These are phyloP conservation scores for Xerus rutilus DNA, from an alignment of 2,797 vertebrate genomes.

Conservation along the genomic window DNA sequence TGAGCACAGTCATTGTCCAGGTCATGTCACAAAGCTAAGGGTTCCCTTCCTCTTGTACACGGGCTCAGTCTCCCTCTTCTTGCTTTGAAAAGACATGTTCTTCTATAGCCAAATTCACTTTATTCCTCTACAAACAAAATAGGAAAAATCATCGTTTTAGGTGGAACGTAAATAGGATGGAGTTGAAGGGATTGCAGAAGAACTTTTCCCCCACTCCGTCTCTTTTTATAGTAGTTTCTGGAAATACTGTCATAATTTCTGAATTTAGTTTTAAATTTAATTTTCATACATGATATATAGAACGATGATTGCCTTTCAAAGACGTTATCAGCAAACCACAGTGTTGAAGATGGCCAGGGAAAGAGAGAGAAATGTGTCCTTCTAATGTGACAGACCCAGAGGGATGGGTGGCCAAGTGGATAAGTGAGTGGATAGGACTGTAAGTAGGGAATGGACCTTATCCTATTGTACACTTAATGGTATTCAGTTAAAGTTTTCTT, in stretches of 20 bases:
- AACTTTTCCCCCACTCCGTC: background rate
- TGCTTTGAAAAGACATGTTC: background rate
- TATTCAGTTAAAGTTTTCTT: background rate
- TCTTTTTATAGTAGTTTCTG: background rate
- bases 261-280: background rate
- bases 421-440: background rate
- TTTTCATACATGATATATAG: background rate
- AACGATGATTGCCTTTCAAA: background rate
- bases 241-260: conserved; percentile 3
- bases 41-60: background rate
- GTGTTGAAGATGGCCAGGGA: background rate
- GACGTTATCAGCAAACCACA: background rate
- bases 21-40: background rate
- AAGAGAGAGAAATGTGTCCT: background rate
- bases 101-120: background rate
- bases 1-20: background rate
- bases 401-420: background rate
- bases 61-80: background rate
- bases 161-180: background rate
- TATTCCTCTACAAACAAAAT: background rate
- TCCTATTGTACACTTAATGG: background rate
- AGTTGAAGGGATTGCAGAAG: background rate
- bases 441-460: background rate
- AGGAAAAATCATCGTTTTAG: background rate
- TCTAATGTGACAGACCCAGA: background rate